Percentiles rank a stretch among this genome's conserved stretches.
These are phyloP conservation scores for Ormia ochracea DNA, from an alignment of 2,888 invertebrate species.

Conservation along the genomic window DNA sequence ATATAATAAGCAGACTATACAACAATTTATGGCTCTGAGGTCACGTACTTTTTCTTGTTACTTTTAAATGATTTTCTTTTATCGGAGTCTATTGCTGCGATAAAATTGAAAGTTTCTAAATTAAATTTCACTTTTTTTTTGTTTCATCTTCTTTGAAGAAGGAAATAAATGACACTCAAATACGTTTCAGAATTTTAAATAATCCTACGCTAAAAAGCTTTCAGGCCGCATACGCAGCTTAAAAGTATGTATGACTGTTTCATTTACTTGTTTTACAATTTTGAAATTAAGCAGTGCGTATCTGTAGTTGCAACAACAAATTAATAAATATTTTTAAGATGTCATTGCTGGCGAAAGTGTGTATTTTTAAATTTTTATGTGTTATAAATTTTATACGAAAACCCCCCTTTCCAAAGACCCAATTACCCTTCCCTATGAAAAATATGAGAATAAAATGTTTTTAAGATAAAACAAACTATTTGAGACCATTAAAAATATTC, in stretches of 20 bases:
- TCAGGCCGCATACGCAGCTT: neutral
- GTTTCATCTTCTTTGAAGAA: neutral
- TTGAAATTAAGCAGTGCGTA: constrained; percentile 4
- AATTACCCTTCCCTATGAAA: neutral
- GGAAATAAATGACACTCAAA: neutral
- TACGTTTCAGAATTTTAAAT: constrained; percentile 28
- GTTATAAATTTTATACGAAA: neutral
- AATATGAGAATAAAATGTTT: neutral
- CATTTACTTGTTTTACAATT: neutral
- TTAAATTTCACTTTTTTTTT: constrained; percentile 34
- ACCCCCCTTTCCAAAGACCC: neutral
- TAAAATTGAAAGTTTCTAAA: constrained; percentile 31
- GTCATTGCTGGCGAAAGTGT: constrained; percentile 57
- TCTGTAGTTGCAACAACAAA: constrained; percentile 8
- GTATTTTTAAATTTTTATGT: neutral
- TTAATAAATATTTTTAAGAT: constrained; percentile 48
- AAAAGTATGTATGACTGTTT: too few species aligned
- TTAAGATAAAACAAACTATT: constrained; percentile 18
- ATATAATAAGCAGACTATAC: too few species aligned
- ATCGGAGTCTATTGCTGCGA: too few species aligned
- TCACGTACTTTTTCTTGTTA: neutral
- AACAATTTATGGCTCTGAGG: too few species aligned
- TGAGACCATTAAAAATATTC: neutral
- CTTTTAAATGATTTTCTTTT: too few species aligned
- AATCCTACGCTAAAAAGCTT: neutral